phyloP scores from a whole-genome alignment of 1,140 invertebrate species.

The Patella vulgata region DNA sequence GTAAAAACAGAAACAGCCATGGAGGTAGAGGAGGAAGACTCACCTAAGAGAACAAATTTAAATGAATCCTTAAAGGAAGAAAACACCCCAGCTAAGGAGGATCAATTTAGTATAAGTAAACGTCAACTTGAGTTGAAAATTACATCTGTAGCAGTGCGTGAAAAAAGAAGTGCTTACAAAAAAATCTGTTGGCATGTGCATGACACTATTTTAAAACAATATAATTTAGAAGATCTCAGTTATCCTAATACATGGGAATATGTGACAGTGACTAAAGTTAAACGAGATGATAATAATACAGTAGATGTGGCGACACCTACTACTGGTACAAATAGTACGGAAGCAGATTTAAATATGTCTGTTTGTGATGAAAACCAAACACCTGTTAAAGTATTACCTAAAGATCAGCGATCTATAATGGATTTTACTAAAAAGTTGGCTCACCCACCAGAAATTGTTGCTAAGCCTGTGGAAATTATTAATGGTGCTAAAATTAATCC shows the following conservation, averaged over 20 bases:
- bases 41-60: constrained; percentile 19
- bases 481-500: not conserved
- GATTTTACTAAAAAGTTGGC: constrained; percentile 14
- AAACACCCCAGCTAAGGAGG: constrained; percentile 6
- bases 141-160: constrained; percentile 71
- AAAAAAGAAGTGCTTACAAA: constrained; percentile 65
- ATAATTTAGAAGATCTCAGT: constrained; percentile 69
- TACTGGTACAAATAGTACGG: not conserved
- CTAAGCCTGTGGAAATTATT: not conserved
- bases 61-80: constrained; percentile 32
- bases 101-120: constrained; percentile 55
- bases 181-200: constrained; percentile 77
- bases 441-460: not conserved
- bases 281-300: not conserved
- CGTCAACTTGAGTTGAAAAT: constrained; percentile 63
- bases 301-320: not conserved
- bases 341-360: not conserved
- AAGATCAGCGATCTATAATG: constrained; percentile 32
- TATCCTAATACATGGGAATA: constrained; percentile 42
- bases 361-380: not conserved
- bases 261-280: constrained; percentile 1
- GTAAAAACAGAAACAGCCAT: not conserved
- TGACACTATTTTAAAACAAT: constrained; percentile 71
- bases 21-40: not conserved
- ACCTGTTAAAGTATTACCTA: constrained; percentile 1